Evolutionary conservation across 2,113 vertebrate genomes (phyloP).

Genomic region (Periophthalmodon schlosseri): DNA sequence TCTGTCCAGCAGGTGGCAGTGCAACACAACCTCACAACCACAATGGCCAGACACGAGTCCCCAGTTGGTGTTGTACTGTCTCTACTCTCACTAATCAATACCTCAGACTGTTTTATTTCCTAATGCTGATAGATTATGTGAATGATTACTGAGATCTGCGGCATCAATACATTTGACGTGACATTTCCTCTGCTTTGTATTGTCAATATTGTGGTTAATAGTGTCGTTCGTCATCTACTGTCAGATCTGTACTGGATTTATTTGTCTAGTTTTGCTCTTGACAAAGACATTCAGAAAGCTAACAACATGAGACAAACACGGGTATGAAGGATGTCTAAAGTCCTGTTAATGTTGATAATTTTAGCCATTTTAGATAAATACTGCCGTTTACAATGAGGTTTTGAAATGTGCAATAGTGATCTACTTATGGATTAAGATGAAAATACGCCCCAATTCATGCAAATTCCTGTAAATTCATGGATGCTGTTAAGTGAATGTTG

Average conservation of each 20-base stretch:
- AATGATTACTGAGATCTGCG: slow-evolving; percentile 29
- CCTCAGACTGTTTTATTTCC: slow-evolving; percentile 20
- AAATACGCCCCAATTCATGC: too few relatives aligned
- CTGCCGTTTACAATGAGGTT: too few relatives aligned
- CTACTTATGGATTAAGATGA: too few relatives aligned
- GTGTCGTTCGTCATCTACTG: slow-evolving; percentile 29
- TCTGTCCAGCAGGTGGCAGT: slow-evolving; percentile 69
- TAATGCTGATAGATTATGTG: slow-evolving; percentile 11
- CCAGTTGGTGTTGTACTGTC: slow-evolving; percentile 20
- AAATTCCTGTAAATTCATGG: too few relatives aligned
- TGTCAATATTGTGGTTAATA: slow-evolving; percentile 29
- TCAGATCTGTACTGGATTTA: slow-evolving; percentile 16
- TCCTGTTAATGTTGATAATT: too few relatives aligned
- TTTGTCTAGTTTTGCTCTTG: background rate
- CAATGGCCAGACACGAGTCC: slow-evolving; percentile 2
- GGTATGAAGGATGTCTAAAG: background rate
- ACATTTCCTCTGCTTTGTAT: slow-evolving; percentile 44
- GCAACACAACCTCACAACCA: slow-evolving; percentile 14
- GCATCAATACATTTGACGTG: slow-evolving; percentile 34
- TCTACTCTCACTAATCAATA: slow-evolving; percentile 30
- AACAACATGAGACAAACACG: background rate
- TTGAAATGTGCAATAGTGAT: too few relatives aligned
- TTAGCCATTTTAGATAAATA: too few relatives aligned
- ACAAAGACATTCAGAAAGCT: slow-evolving; percentile 17
- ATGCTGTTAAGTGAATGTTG: too few relatives aligned